These are phyloP conservation scores for Microcebus ravelobensis DNA, from an alignment of 2,113 vertebrate genomes.

Conservation along the genomic window DNA sequence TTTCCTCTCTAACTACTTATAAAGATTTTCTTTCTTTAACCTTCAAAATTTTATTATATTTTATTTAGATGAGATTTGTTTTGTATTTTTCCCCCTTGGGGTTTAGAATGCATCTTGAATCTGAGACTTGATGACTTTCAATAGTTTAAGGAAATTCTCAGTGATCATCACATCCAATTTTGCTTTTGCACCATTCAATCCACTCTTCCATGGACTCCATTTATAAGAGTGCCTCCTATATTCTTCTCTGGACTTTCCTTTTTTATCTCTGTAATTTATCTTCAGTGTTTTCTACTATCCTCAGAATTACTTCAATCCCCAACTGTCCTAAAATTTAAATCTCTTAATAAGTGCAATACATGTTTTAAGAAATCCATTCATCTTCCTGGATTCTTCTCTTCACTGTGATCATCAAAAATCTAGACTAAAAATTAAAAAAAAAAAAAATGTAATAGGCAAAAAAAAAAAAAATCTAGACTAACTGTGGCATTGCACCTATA, in stretches of 20 bases:
- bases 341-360: neutral
- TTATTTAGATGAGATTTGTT: neutral
- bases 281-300: neutral
- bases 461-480: neutral
- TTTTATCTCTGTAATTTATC: neutral
- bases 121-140: neutral
- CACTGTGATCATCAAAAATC: neutral
- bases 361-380: neutral
- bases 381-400: conserved; percentile 6
- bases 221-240: neutral
- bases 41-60: neutral
- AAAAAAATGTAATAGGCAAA: too few relatives aligned
- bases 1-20: neutral
- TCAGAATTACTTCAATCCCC: neutral
- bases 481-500: too few relatives aligned
- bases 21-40: neutral
- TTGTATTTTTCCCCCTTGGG: neutral
- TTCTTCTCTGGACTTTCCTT: neutral
- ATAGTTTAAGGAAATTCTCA: neutral
- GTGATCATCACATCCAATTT: neutral
- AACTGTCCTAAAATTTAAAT: conserved; percentile 13
- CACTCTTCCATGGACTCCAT: neutral
- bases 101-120: neutral
- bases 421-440: neutral
- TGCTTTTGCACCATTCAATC: neutral